Conservation (phyloP, 2,888 invertebrate species). For the Heteropelma amictum region DNA sequence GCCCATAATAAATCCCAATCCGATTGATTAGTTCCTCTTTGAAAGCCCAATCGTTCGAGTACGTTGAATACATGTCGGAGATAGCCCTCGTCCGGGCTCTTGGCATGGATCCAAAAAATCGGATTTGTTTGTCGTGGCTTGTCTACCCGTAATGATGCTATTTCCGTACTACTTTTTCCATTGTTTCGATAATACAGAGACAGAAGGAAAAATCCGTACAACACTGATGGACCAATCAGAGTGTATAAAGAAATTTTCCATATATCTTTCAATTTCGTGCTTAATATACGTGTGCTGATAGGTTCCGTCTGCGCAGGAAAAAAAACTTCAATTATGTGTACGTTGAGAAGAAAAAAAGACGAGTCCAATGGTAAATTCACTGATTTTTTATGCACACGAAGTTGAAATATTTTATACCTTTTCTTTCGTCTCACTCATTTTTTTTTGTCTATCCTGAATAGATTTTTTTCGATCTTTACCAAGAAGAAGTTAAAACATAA, state of each 20-base stretch:
- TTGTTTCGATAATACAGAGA: conserved; percentile 25
- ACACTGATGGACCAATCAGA: conserved; percentile 61
- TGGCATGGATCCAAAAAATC: conserved; percentile 82
- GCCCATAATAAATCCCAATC: conserved; percentile 96
- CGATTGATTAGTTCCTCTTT: conserved; percentile 79
- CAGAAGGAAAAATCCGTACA: conserved; percentile 64
- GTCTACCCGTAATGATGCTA: not conserved
- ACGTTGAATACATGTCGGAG: conserved; percentile 90
- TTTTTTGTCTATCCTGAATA: conserved; percentile 3
- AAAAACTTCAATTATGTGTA: not conserved
- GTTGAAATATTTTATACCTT: conserved; percentile 9
- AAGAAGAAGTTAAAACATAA: conserved; percentile 8
- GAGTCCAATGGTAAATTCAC: too few relatives aligned
- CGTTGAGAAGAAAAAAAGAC: too few relatives aligned
- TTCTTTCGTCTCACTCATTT: conserved; percentile 24
- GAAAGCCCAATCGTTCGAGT: conserved; percentile 87
- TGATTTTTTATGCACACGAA: too few relatives aligned
- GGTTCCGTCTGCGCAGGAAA: not conserved
- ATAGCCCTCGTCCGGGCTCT: conserved; percentile 81
- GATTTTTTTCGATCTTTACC: not conserved
- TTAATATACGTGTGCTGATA: conserved; percentile 52
- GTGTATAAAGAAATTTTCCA: conserved; percentile 65
- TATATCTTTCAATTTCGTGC: conserved; percentile 66
- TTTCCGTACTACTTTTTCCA: conserved; percentile 4
- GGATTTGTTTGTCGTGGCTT: conserved; percentile 62